Evolutionary conservation across 2,888 invertebrate species (phyloP).

Genomic region (Cataglyphis rosenhaueri): DNA sequence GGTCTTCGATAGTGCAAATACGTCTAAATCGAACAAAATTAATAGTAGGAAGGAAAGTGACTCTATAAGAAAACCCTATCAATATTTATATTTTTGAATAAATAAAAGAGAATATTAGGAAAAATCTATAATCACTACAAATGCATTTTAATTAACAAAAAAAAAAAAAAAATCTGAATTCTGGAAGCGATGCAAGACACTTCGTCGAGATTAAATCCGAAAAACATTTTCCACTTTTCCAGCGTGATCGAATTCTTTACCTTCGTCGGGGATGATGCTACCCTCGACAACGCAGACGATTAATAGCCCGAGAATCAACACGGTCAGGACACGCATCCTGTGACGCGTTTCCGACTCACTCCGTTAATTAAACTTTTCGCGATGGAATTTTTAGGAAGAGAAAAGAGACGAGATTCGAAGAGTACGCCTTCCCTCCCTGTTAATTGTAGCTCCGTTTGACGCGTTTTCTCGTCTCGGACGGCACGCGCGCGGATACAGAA

Average conservation of each 20-base stretch:
- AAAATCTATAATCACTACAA: background rate
- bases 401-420: background rate
- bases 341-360: background rate
- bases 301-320: constrained; percentile 45
- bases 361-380: background rate
- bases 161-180: background rate
- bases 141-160: background rate
- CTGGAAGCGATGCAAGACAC: background rate
- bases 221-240: background rate
- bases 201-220: constrained; percentile 13
- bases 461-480: constrained; percentile 30
- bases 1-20: constrained; percentile 72
- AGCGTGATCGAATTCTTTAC: constrained; percentile 42
- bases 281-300: constrained; percentile 27
- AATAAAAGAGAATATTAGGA: background rate
- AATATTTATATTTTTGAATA: background rate
- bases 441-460: background rate
- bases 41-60: background rate
- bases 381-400: background rate
- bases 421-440: background rate
- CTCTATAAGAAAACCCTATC: background rate
- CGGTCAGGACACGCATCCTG: constrained; percentile 54
- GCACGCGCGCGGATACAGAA: constrained; percentile 66
- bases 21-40: constrained; percentile 19
- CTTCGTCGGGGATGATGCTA: constrained; percentile 57